Conservation (phyloP, 2,888 invertebrate species). For the Andrena praecox region DNA sequence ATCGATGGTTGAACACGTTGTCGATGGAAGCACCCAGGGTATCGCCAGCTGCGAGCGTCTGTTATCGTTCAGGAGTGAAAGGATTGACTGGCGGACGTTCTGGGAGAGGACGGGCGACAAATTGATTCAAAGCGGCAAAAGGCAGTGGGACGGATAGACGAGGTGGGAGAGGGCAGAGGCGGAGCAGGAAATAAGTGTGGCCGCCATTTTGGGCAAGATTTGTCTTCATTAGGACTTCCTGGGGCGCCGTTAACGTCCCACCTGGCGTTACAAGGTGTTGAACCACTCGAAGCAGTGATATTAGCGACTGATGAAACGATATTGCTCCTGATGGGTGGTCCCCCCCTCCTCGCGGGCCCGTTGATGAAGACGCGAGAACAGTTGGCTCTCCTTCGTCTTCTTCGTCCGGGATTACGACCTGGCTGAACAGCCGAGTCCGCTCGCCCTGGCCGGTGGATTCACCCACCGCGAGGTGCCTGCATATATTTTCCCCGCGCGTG, state of each 20-base stretch:
- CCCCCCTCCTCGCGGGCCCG: conserved; percentile 63
- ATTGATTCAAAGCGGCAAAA: conserved; percentile 33
- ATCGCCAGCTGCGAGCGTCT: neutral
- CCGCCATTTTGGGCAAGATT: conserved; percentile 82
- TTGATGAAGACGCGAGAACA: conserved; percentile 76
- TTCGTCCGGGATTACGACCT: conserved; percentile 48
- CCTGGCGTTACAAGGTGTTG: conserved; percentile 84
- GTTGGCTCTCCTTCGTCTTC: conserved; percentile 71
- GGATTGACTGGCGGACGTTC: neutral
- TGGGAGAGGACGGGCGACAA: neutral
- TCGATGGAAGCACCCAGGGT: too few species aligned
- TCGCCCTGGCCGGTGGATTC: conserved; percentile 38
- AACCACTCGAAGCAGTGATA: conserved; percentile 77
- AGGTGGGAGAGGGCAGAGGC: conserved; percentile 45
- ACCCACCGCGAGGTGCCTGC: neutral
- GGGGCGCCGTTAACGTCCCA: conserved; percentile 80
- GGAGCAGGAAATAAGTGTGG: conserved; percentile 79
- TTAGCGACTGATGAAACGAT: conserved; percentile 80
- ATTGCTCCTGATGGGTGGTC: conserved; percentile 80
- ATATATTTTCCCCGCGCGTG: conserved; percentile 48
- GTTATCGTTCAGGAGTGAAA: neutral
- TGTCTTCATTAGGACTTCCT: conserved; percentile 84
- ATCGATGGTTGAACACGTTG: neutral
- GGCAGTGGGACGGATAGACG: conserved; percentile 27
- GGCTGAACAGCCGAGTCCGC: conserved; percentile 40